These are phyloP conservation scores for Melanocharis versteri DNA, from an alignment of 2,113 vertebrate species.

Conservation along the genomic window DNA sequence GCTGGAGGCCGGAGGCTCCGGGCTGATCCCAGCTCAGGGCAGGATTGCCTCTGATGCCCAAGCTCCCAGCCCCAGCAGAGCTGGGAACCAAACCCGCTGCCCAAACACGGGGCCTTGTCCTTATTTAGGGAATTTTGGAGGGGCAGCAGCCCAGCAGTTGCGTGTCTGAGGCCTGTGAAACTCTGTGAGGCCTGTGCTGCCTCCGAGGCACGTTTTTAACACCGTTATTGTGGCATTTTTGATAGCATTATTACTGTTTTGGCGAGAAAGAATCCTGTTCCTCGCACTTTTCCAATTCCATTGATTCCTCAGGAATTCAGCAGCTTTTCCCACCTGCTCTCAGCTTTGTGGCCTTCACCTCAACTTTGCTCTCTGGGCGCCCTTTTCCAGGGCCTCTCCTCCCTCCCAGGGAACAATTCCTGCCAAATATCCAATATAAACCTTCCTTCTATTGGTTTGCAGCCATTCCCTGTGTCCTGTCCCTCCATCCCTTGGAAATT, in stretches of 20 bases:
- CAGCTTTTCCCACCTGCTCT: not conserved
- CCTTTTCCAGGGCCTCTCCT: not conserved
- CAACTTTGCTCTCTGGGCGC: not conserved
- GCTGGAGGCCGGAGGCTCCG: not conserved
- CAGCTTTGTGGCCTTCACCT: not conserved
- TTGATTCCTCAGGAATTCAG: not conserved
- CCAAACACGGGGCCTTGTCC: not conserved
- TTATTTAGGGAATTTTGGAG: not conserved
- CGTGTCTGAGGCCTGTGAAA: not conserved
- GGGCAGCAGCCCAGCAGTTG: not conserved
- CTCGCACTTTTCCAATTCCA: not conserved
- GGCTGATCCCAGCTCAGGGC: fast-evolving
- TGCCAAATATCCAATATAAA: no score
- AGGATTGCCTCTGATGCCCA: not conserved
- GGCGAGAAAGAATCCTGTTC: no score
- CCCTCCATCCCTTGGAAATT: not conserved
- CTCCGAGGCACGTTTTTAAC: not conserved
- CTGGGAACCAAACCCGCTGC: not conserved
- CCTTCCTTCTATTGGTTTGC: no score
- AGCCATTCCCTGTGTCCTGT: not conserved
- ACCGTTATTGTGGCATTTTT: not conserved
- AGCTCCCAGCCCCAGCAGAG: not conserved
- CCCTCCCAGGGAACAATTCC: not conserved
- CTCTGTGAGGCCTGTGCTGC: not conserved
- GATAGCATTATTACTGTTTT: not conserved